Evolutionary conservation across 2,888 invertebrate genomes (phyloP), one percentile per base, ranked within the genome.

Genomic region (Drosophila niveifrons): DNA sequence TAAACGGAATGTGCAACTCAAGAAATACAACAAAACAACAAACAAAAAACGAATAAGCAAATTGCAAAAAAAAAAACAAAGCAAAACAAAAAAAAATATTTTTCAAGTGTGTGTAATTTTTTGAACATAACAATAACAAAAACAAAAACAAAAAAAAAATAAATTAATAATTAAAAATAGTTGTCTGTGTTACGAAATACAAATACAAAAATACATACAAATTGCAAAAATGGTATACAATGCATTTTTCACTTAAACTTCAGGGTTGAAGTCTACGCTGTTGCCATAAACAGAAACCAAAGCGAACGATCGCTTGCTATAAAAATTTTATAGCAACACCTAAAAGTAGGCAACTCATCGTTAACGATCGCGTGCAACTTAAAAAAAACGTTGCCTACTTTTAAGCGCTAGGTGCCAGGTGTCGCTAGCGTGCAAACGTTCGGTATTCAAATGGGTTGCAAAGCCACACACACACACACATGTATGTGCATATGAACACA

Each of bases 41-140:
- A 31, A 41, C 46, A 48, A 63, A 55, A 66, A 64, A 55, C 41
- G 29, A 44, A 31, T 65, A 74, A 70, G 55, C 51, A 52, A 71
- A 75, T 62, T 62, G 51, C 51, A 7, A 59, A 23, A 28, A 46
- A 46, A 23, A 63, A 62, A 15, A 15, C 39, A 56, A 55, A 36
- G 4, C 31, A 57, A 41, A 52, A 55, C 65, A 53, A 59, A 69
- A 72, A 41, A 55, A 81, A 86, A 86, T 88, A 88, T 86, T 86
- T 85, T 88, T 88, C 88, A 86, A 88, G 66, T 86, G 88, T 86
- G 88, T 86, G 88, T 86, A 86, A 88, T 86, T 86, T 85, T 86
- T 86, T 86, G 86, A 85, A 85, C 65, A 72, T 78, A 85, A 65
- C 53, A 56, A 47, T 53, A 18, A 61, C 52, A 70, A 78, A 72